phyloP scores from a whole-genome alignment of 2,113 vertebrate genomes.

The Anoplopoma fimbria region DNA sequence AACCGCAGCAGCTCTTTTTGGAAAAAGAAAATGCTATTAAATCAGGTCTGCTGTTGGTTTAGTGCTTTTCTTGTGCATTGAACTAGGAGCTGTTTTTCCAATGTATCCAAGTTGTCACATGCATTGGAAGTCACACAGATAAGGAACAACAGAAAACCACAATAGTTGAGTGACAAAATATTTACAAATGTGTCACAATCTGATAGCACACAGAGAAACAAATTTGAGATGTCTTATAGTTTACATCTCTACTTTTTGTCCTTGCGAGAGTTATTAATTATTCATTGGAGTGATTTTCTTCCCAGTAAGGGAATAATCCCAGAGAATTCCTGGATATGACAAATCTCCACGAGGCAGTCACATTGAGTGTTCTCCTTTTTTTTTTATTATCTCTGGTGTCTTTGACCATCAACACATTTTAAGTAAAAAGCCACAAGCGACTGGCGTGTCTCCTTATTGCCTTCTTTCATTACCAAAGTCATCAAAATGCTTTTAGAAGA shows the following conservation, averaged over 20 bases:
- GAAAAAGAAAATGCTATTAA: slow-evolving; percentile 17
- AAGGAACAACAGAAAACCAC: slow-evolving; percentile 33
- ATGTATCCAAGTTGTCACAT: slow-evolving; percentile 6
- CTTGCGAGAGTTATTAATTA: slow-evolving; percentile 69
- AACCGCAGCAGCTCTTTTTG: slow-evolving; percentile 15
- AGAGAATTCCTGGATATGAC: slow-evolving; percentile 35
- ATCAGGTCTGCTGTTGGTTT: slow-evolving; percentile 10
- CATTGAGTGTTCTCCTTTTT: not conserved
- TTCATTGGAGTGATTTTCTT: slow-evolving; percentile 66
- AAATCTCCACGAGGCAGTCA: slow-evolving; percentile 4
- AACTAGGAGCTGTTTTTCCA: slow-evolving; percentile 26
- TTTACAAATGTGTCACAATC: slow-evolving; percentile 55
- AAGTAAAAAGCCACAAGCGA: slow-evolving; percentile 23
- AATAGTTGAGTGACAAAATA: slow-evolving; percentile 55
- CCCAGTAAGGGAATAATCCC: slow-evolving; percentile 36
- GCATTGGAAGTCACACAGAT: not conserved
- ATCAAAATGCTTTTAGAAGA: slow-evolving; percentile 30
- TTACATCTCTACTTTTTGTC: slow-evolving; percentile 48
- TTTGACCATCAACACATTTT: slow-evolving; percentile 31
- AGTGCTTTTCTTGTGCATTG: not conserved
- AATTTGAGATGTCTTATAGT: slow-evolving; percentile 46
- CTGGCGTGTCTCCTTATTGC: not conserved
- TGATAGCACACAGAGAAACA: slow-evolving; percentile 53
- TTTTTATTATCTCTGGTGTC: slow-evolving; percentile 9
- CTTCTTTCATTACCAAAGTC: slow-evolving; percentile 36